A percentile compares a stretch with the other conserved stretches of the same genome.
These are phyloP conservation scores for Pammene aurita DNA, from an alignment of 2,888 invertebrate species.

Conservation along the genomic window DNA sequence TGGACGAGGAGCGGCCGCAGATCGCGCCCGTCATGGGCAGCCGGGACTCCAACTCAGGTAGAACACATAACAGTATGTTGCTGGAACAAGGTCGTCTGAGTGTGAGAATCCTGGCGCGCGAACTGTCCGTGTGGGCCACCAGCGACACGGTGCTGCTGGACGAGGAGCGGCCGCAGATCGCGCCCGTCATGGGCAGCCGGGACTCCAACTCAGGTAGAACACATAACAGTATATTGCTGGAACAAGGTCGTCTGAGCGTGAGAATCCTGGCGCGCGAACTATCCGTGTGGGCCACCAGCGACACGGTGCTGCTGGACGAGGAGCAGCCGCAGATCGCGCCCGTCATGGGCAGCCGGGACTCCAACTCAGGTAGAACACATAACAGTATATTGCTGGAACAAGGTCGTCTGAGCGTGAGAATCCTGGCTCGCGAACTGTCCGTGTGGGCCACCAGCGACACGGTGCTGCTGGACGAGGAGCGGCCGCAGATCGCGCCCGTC, in stretches of 20 bases:
- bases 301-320: conserved; percentile 83
- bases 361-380: conserved; percentile 71
- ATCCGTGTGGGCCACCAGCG: conserved; percentile 82
- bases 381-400: too few relatives aligned
- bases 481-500: conserved; percentile 86
- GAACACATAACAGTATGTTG: neutral
- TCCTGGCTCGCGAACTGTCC: conserved; percentile 83
- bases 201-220: conserved; percentile 81
- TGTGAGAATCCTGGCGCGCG: conserved; percentile 84
- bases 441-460: conserved; percentile 83
- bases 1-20: conserved; percentile 86
- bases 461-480: conserved; percentile 84
- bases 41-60: conserved; percentile 82
- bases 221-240: neutral
- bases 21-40: conserved; percentile 86
- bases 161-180: conserved; percentile 86
- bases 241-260: conserved; percentile 58
- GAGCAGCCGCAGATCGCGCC: conserved; percentile 86
- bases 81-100: conserved; percentile 45
- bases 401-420: conserved; percentile 66
- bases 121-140: conserved; percentile 83
- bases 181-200: conserved; percentile 85
- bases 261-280: conserved; percentile 84
- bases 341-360: conserved; percentile 85
- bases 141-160: conserved; percentile 81